Evolutionary conservation across 2,113 vertebrate species (phyloP).

Genomic region (Anoura caudifer): DNA sequence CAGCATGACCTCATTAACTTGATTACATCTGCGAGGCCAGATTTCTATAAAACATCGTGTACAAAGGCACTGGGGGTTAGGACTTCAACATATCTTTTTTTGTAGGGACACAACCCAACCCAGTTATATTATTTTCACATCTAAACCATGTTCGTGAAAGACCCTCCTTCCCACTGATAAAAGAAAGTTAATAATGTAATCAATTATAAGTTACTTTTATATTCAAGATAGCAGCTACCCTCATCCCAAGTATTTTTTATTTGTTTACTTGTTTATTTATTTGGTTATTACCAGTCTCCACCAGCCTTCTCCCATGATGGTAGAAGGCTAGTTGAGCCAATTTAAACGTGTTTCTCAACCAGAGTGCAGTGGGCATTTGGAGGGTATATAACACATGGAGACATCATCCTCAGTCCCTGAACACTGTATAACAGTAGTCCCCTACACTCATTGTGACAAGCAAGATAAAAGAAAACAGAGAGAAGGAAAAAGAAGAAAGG

Average conservation of each 20-base stretch:
- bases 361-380: neutral
- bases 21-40: neutral
- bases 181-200: neutral
- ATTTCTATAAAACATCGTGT: neutral
- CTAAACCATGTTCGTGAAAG: neutral
- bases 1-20: neutral
- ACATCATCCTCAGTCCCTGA: neutral
- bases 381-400: neutral
- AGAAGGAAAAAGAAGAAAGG: fast-evolving
- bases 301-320: neutral
- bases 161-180: neutral
- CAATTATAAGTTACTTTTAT: neutral
- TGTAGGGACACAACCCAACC: neutral
- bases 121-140: neutral
- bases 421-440: neutral
- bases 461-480: neutral
- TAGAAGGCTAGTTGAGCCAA: neutral
- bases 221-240: neutral
- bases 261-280: neutral
- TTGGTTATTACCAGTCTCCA: neutral
- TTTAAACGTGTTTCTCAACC: neutral
- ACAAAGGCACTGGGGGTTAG: neutral
- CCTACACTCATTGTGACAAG: neutral
- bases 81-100: neutral
- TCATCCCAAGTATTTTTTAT: neutral